A percentile compares a stretch with the other conserved stretches of the same genome.
These are phyloP conservation scores for Myotis lucifugus DNA, from an alignment of 2,113 vertebrate species.

Conservation along the genomic window DNA sequence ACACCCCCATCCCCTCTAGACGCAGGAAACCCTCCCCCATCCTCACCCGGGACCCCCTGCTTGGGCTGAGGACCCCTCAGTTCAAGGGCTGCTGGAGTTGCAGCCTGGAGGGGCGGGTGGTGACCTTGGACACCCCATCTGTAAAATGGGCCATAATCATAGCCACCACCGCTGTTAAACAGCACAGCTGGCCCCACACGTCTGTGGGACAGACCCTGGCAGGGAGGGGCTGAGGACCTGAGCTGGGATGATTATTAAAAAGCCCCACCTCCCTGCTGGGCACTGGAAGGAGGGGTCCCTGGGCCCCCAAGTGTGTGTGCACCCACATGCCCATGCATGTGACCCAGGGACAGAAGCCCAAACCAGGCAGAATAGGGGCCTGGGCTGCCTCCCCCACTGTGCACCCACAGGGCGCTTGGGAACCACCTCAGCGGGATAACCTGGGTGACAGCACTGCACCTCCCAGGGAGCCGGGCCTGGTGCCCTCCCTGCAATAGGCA, in stretches of 20 bases:
- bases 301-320: background rate
- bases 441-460: background rate
- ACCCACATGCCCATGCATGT: too few species aligned
- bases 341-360: background rate
- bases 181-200: rapidly evolving
- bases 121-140: background rate
- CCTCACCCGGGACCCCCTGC: background rate
- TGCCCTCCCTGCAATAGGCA: rapidly evolving
- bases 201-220: rapidly evolving
- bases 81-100: background rate
- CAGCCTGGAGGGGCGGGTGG: background rate
- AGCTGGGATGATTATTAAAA: background rate
- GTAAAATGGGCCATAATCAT: background rate
- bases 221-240: rapidly evolving
- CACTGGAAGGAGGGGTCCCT: background rate
- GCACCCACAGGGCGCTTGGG: background rate
- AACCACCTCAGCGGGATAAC: background rate
- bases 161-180: rapidly evolving
- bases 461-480: background rate
- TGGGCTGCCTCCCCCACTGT: background rate
- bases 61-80: background rate
- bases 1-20: background rate
- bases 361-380: background rate
- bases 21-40: background rate
- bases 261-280: background rate